A percentile compares a stretch with the other conserved stretches of the same genome.
Evolutionary conservation across 2,888 invertebrate genomes (phyloP).

Genomic region (Sinohyriopsis cumingii): DNA sequence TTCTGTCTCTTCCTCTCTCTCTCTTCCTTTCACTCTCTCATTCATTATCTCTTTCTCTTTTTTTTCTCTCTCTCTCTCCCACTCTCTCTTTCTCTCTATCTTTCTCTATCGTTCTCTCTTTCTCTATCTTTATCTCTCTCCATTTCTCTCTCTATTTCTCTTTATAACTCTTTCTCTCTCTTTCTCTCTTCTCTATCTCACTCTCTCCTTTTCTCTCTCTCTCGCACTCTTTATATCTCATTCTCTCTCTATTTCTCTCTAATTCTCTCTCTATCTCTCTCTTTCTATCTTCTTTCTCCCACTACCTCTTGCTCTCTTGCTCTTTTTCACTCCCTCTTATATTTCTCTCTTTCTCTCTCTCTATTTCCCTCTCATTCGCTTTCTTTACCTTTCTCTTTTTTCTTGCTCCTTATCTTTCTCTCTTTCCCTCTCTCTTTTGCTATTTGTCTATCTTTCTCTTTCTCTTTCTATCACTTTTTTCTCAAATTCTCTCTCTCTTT

Average conservation of each 20-base stretch:
- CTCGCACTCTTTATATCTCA: background rate
- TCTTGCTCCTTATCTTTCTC: too few species aligned
- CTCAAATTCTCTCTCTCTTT: too few species aligned
- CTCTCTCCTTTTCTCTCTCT: background rate
- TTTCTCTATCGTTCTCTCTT: slow-evolving; percentile 3
- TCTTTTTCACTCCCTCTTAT: too few species aligned
- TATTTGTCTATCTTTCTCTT: too few species aligned
- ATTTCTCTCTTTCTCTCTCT: too few species aligned
- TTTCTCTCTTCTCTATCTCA: background rate
- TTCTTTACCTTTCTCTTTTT: too few species aligned
- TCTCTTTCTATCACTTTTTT: too few species aligned
- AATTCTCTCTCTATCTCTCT: background rate
- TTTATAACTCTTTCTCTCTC: background rate
- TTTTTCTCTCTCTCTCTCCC: slow-evolving; percentile 5
- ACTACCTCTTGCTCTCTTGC: background rate
- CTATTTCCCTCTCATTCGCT: too few species aligned
- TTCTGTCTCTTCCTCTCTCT: slow-evolving; percentile 1
- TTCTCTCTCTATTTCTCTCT: slow-evolving; percentile 1
- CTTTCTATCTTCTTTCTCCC: background rate
- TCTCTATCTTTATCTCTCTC: too few species aligned
- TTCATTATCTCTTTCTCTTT: background rate
- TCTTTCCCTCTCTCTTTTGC: too few species aligned
- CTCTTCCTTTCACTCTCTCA: slow-evolving; percentile 1
- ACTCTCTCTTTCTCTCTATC: too few species aligned
- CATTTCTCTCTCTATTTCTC: too few species aligned